A percentile compares a stretch with the other conserved stretches of the same genome.
Conservation (phyloP, 2,113 vertebrate species). For the Ondatra zibethicus region DNA sequence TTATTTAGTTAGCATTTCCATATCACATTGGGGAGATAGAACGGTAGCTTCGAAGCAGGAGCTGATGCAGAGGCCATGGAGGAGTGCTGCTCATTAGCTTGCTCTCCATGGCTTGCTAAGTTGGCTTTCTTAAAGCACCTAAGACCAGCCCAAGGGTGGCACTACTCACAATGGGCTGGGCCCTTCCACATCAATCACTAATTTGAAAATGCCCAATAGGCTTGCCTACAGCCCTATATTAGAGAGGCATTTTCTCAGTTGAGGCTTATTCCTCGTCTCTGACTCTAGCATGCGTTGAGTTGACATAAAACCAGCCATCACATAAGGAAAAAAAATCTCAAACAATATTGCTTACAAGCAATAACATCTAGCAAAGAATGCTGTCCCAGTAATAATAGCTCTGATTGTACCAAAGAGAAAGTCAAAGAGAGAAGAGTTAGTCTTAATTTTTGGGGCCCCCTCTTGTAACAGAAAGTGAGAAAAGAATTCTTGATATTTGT, state of each 20-base stretch:
- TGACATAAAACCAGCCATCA: not conserved
- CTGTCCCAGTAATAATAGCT: not conserved
- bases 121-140: not conserved
- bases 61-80: not conserved
- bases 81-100: not conserved
- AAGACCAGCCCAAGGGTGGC: not conserved
- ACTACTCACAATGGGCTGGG: not conserved
- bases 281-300: not conserved
- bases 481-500: constrained; percentile 1
- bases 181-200: not conserved
- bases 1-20: not conserved
- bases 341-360: constrained; percentile 22
- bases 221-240: not conserved
- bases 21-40: not conserved
- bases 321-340: not conserved
- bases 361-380: not conserved
- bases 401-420: not conserved
- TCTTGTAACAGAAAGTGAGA: not conserved
- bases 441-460: constrained; percentile 1
- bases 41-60: not conserved
- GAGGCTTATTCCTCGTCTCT: not conserved
- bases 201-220: not conserved
- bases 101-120: not conserved
- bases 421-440: not conserved
- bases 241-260: not conserved